phyloP scores from a whole-genome alignment of 2,797 vertebrate species.

The Acrossocheilus fasciatus region DNA sequence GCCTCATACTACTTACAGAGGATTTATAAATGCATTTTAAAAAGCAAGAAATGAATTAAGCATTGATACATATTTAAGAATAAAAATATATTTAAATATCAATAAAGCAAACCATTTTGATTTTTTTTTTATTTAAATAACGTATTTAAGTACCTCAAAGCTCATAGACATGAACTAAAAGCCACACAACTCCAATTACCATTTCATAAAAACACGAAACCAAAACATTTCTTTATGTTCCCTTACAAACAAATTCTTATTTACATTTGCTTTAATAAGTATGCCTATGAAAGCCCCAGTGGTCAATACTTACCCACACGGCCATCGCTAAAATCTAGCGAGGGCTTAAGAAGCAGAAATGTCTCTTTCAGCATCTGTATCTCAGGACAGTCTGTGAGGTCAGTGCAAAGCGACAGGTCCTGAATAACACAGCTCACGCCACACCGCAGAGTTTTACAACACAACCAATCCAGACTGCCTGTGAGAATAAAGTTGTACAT shows the following conservation, averaged over 20 bases:
- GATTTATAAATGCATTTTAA: neutral
- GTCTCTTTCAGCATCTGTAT: conserved; percentile 77
- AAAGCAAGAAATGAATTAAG: neutral
- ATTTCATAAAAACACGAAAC: neutral
- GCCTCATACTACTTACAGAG: neutral
- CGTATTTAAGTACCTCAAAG: too few species aligned
- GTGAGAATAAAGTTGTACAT: conserved; percentile 32
- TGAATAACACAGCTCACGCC: conserved; percentile 76
- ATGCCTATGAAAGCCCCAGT: neutral
- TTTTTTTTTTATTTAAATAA: too few species aligned
- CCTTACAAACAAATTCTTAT: neutral
- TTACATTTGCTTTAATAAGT: conserved; percentile 2
- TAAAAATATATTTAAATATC: too few species aligned
- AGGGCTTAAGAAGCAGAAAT: conserved; percentile 79
- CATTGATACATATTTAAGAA: neutral
- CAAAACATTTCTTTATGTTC: neutral
- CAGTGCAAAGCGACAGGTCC: conserved; percentile 78
- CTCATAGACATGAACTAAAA: too few species aligned
- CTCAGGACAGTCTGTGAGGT: conserved; percentile 73
- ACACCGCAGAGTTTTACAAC: conserved; percentile 75
- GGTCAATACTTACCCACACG: conserved; percentile 73
- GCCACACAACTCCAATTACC: neutral
- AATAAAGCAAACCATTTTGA: too few species aligned
- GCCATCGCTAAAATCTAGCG: conserved; percentile 72
- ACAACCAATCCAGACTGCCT: conserved; percentile 87